Evolutionary conservation across 2,888 invertebrate species (phyloP), one percentile per base, ranked within the genome.

Genomic region (Euspilapteryx auroguttella): DNA sequence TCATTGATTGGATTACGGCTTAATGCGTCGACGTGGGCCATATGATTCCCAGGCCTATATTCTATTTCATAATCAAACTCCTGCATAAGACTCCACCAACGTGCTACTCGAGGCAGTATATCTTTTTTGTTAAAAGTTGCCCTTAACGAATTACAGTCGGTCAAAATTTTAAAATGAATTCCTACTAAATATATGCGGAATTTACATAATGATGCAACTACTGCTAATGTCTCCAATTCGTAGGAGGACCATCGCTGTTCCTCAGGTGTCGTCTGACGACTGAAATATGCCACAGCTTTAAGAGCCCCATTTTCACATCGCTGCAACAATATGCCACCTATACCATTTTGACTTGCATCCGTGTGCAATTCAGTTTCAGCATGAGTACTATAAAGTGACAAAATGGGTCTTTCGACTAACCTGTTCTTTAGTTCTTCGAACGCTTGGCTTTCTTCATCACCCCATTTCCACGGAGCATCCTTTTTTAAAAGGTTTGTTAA

Each of bases 211-310:
- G 42, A 38, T 27, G 39, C 44, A 0, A 57, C 46, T 0, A 57
- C 42, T 1, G 54, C 55, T 7, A 61, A 34, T 3, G 41, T 42
- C 28, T 63, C 53, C n/a, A 47, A 32, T 24, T 62, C 57, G 12
- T 45, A 48, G 2, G 44, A 44, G 14, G 46, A 45, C 15, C 50
- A 53, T 13, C 40, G 46, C 8, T 29, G 27, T 34, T 63, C 57
- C 1, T 39, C 34, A 2, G 31, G 34, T 1, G 39, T 39, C 1
- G 51, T 41, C 25, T 44, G 44, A 6, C 46, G 36, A 24, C 48
- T 50, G 12, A 38, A 44, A 32, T 45, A 57, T 3, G 41, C 40
- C 4, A 56, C 40, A 1, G 42, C 43, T 12, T 47, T 39, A 28
- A 44, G 23, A 4, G 31, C 27, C 20, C 35, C 32, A 4, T 40